Conservation (phyloP, 2,113 vertebrate genomes). For the Girardinichthys multiradiatus region DNA sequence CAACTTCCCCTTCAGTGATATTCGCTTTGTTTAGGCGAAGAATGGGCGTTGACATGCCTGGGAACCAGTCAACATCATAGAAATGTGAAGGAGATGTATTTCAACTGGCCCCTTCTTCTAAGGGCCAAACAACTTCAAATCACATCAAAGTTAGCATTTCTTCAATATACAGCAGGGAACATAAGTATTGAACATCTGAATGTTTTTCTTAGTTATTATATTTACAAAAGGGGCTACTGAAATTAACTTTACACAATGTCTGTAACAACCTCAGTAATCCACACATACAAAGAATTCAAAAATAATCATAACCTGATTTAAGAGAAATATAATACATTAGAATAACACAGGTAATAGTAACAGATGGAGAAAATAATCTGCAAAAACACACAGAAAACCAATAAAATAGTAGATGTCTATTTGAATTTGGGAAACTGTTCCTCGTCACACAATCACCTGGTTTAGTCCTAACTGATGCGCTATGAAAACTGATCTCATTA, state of each 20-base stretch:
- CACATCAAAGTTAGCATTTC: background rate
- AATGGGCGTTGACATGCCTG: slow-evolving; percentile 71
- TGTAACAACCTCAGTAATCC: background rate
- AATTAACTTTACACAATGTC: background rate
- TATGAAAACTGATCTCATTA: background rate
- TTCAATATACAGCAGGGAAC: background rate
- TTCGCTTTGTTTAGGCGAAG: slow-evolving; percentile 29
- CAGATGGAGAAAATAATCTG: no score
- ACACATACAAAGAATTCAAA: background rate
- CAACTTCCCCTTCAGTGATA: slow-evolving; percentile 62
- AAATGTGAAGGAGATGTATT: background rate
- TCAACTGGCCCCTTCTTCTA: background rate
- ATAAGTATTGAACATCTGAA: background rate
- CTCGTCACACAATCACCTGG: no score
- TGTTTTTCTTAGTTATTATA: background rate
- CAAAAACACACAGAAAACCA: background rate
- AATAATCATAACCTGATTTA: background rate
- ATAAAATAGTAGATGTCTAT: background rate
- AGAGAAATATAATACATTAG: no score
- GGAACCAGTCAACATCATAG: background rate
- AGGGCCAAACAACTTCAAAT: background rate
- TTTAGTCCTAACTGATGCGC: background rate
- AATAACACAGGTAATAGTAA: no score
- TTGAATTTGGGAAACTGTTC: background rate
- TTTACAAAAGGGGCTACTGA: background rate